Evolutionary conservation across 2,888 invertebrate genomes (phyloP).

Genomic region (Nipponacmea schrenckii): DNA sequence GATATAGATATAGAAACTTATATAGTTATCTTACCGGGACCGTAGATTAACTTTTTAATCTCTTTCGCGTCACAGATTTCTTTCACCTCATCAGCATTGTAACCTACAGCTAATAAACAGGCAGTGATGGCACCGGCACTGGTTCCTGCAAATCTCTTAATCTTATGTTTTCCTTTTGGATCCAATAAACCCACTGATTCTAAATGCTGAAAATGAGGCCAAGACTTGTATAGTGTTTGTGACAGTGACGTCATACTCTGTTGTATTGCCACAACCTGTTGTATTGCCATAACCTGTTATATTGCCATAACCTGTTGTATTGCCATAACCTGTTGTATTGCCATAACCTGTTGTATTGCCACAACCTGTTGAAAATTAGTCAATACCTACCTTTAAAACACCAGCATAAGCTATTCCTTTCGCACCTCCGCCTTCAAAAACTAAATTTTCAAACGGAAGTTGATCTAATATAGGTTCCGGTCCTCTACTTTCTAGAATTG

Average conservation of each 20-base stretch:
- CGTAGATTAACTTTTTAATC: too few relatives aligned
- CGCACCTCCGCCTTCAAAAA: constrained; percentile 35
- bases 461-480: not conserved
- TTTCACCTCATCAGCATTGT: constrained; percentile 41
- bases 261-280: too few relatives aligned
- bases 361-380: too few relatives aligned
- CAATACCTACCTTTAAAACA: constrained; percentile 25
- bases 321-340: too few relatives aligned
- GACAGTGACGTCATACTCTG: too few relatives aligned
- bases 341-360: too few relatives aligned
- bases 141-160: constrained; percentile 51
- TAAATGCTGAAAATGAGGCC: constrained; percentile 24
- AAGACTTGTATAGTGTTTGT: too few relatives aligned
- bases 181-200: constrained; percentile 43
- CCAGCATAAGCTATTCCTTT: constrained; percentile 35
- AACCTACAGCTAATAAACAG: constrained; percentile 48
- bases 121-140: constrained; percentile 58
- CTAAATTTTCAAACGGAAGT: constrained; percentile 32
- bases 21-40: constrained; percentile 16
- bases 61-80: constrained; percentile 23
- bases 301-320: too few relatives aligned
- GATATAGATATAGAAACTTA: constrained; percentile 53
- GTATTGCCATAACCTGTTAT: too few relatives aligned
- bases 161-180: constrained; percentile 16
- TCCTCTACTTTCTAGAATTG: too few relatives aligned